A percentile compares a stretch with the other conserved stretches of the same genome.
Evolutionary conservation across 2,113 vertebrate species (phyloP).

Genomic region (Leptodactylus fuscus): DNA sequence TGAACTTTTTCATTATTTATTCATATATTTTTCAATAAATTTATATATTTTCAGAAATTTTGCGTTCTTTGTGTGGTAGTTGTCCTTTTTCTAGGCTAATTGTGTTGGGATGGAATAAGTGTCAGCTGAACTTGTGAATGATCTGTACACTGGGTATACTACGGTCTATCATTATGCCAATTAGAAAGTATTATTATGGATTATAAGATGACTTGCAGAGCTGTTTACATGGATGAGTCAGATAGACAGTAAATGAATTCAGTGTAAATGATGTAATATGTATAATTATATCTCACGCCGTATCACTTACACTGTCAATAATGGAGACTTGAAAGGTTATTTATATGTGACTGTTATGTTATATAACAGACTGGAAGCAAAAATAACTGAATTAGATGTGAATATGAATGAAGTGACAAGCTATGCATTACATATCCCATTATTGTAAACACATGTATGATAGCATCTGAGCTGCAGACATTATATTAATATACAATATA

Average conservation of each 20-base stretch:
- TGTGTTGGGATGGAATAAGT: no score
- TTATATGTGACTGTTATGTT: constrained; percentile 2
- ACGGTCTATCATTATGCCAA: no score
- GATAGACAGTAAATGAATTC: background rate
- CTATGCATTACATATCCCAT: background rate
- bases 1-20: no score
- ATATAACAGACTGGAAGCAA: background rate
- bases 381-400: background rate
- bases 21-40: no score
- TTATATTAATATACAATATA: background rate
- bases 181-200: no score
- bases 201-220: no score
- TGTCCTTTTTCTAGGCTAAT: no score
- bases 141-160: no score
- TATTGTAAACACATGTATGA: background rate
- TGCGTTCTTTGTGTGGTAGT: no score
- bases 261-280: background rate
- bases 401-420: background rate
- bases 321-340: background rate
- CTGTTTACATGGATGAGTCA: no score
- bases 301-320: background rate
- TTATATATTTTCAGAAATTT: no score
- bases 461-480: background rate
- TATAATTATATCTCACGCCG: background rate
- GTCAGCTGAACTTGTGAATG: no score